Percentiles rank a stretch among this genome's conserved stretches.
These are phyloP conservation scores for Agrotis segetum DNA, from an alignment of 2,888 invertebrate genomes.

Conservation along the genomic window DNA sequence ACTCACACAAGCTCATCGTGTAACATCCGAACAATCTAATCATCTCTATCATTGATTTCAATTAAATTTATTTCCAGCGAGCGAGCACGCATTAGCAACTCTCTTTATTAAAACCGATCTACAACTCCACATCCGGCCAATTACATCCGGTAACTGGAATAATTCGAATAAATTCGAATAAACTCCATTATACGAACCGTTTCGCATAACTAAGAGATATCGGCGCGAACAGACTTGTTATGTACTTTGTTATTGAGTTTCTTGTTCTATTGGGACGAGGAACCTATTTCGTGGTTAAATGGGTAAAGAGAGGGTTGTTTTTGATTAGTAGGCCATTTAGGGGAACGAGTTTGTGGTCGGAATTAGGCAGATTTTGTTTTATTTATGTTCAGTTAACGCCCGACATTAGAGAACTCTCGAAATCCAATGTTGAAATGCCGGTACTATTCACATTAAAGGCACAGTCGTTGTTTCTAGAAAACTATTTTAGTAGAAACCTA, in stretches of 20 bases:
- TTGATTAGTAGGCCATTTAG: conserved; percentile 36
- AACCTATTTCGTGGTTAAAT: conserved; percentile 37
- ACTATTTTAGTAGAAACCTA: not conserved
- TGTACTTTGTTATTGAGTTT: conserved; percentile 48
- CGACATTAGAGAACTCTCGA: not conserved
- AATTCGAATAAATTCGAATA: conserved; percentile 47
- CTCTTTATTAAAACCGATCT: conserved; percentile 48
- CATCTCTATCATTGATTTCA: conserved; percentile 44
- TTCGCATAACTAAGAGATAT: conserved; percentile 58
- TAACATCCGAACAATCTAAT: conserved; percentile 34
- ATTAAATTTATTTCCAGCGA: conserved; percentile 46
- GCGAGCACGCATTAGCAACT: conserved; percentile 31
- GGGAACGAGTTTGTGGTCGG: conserved; percentile 23
- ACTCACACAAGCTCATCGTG: not conserved
- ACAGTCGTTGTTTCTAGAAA: not conserved
- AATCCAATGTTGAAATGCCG: not conserved
- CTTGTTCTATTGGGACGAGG: conserved; percentile 25
- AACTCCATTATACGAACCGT: conserved; percentile 48
- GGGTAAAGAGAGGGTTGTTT: conserved; percentile 44
- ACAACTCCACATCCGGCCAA: conserved; percentile 45
- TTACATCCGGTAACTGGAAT: conserved; percentile 46
- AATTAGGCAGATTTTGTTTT: conserved; percentile 32
- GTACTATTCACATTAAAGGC: not conserved
- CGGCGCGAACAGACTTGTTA: conserved; percentile 36
- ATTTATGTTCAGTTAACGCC: conserved; percentile 13